phyloP scores from a whole-genome alignment of 1,140 invertebrate genomes.

The Ditylenchus dipsaci region DNA sequence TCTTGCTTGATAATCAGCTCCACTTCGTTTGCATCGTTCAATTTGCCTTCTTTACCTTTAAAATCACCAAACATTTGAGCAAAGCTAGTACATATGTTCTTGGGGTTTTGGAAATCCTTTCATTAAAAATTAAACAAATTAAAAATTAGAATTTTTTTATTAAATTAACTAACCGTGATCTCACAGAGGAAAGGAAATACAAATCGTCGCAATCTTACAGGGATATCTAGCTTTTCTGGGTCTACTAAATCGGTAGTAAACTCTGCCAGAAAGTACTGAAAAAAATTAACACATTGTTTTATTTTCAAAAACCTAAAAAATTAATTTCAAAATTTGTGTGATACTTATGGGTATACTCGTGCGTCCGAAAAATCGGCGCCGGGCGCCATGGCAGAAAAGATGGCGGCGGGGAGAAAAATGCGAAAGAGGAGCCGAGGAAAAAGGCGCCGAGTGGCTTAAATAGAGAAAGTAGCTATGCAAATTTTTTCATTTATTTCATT shows the following conservation, averaged over 20 bases:
- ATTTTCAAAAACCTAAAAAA: too few relatives aligned
- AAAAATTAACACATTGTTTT: too few relatives aligned
- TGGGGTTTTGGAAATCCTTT: not conserved
- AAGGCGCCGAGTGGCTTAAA: too few relatives aligned
- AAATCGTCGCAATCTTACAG: conserved; percentile 24
- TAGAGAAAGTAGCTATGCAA: too few relatives aligned
- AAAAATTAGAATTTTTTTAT: not conserved
- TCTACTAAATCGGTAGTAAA: conserved; percentile 25
- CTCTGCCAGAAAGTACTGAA: conserved; percentile 27
- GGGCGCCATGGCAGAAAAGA: too few relatives aligned
- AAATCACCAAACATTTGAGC: not conserved
- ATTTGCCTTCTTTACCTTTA: not conserved
- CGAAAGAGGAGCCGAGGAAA: too few relatives aligned
- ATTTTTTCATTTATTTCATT: too few relatives aligned
- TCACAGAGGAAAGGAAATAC: conserved; percentile 27
- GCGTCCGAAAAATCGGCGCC: too few relatives aligned
- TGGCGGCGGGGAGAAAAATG: too few relatives aligned
- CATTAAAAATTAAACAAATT: conserved; percentile 6
- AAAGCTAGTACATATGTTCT: not conserved
- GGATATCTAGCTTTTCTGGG: conserved; percentile 15
- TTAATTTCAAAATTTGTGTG: too few relatives aligned
- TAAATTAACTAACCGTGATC: conserved; percentile 12
- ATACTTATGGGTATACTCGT: too few relatives aligned
- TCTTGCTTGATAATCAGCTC: not conserved
- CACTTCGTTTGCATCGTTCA: not conserved